Evolutionary conservation across 2,888 invertebrate species (phyloP).

Genomic region (Leucoma salicis): DNA sequence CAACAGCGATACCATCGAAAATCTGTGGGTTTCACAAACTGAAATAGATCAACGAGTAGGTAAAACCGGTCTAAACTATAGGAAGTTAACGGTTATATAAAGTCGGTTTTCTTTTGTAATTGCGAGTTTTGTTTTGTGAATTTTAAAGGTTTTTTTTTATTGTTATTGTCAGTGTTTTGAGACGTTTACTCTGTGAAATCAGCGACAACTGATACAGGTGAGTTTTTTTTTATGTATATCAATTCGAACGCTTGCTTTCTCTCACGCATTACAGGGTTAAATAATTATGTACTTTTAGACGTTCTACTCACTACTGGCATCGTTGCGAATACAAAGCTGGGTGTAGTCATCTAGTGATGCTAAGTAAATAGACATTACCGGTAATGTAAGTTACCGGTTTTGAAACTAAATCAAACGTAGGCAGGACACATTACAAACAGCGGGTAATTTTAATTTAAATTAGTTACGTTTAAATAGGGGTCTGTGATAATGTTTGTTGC

Average conservation of each 20-base stretch:
- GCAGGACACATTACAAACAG: too few species aligned
- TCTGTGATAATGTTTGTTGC: too few species aligned
- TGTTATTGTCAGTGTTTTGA: constrained; percentile 37
- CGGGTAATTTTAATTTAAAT: too few species aligned
- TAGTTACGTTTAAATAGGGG: constrained; percentile 19
- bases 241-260: constrained; percentile 35
- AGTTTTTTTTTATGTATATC: constrained; percentile 43
- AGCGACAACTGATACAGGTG: constrained; percentile 50
- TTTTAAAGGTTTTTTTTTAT: constrained; percentile 37
- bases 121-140: constrained; percentile 48
- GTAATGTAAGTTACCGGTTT: constrained; percentile 25
- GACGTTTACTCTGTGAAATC: constrained; percentile 53
- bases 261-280: constrained; percentile 42
- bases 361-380: constrained; percentile 12
- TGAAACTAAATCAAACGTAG: constrained; percentile 10
- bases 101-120: constrained; percentile 62
- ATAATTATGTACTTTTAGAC: constrained; percentile 28
- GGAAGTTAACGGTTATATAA: constrained; percentile 72
- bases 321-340: constrained; percentile 1
- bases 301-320: constrained; percentile 5
- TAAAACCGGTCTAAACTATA: constrained; percentile 48
- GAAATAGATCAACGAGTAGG: constrained; percentile 16
- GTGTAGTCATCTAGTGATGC: neutral
- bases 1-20: constrained; percentile 15
- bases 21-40: constrained; percentile 25